Evolutionary conservation across 2,888 invertebrate species (phyloP), one percentile per base, ranked within the genome.

Genomic region (Drosophila gaucha): DNA sequence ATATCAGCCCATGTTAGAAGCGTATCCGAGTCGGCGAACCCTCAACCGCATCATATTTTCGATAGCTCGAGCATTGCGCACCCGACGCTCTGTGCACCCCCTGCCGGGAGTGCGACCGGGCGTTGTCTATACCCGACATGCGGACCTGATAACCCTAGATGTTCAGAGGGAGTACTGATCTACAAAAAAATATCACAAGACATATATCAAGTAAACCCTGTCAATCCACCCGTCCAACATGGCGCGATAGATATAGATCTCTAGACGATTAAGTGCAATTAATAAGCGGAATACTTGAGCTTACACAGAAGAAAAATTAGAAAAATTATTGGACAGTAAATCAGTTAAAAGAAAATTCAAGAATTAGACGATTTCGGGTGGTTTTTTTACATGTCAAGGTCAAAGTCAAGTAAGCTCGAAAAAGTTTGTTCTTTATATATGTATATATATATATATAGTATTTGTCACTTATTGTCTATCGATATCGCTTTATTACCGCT

Each of bases 11-110:
- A 2, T 28, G 1, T 1, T 2, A 1, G 24, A 52, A 2, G 28
- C 14, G 6, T 24, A 20, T 0, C 41, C 46, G 6, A 26, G 1
- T 16, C 20, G 68, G 1, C 31, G n/a, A 0, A 3, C 30, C 2
- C 10, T 67, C 10, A 51, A 51, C 30, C 47, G 60, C 8, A 62
- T 68, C 12, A 49, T 63, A 9, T 67, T 52, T 20, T 22, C 47
- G 1, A 33, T 69, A 3, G 47, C 51, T 6, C 46, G 52, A 0
- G 51, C 56, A 0, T 6, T 69, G 22, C 68, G 68, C 18, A 26
- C 22, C 0, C 30, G 28, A 2, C 36, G 26, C n/a, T 49, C 56
- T 0, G 30, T 55, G 6, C 16, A 20, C 2, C 18, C 10, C 0
- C 26, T 12, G 12, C 47, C 50, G 2, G 62, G 50, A 1, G 1